Conservation (phyloP, 2,797 vertebrate genomes). For the Miichthys miiuy region DNA sequence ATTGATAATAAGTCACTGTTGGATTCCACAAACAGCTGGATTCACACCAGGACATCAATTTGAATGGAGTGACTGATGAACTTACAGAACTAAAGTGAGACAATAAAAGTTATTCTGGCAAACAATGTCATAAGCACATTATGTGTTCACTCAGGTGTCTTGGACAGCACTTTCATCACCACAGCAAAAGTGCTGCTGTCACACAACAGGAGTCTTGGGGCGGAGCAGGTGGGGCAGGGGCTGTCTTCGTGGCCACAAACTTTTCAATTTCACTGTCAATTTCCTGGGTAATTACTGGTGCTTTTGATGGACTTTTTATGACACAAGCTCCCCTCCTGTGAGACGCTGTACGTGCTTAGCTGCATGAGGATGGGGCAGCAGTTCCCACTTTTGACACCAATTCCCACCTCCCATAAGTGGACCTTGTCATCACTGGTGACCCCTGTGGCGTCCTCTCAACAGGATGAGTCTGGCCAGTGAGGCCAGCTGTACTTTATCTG, state of each 20-base stretch:
- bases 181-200: conserved; percentile 72
- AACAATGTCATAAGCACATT: conserved; percentile 58
- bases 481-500: conserved; percentile 79
- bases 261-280: conserved; percentile 92
- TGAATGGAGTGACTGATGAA: conserved; percentile 30
- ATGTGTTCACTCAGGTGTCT: conserved; percentile 48
- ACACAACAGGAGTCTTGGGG: conserved; percentile 72
- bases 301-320: conserved; percentile 89
- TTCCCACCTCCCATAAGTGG: conserved; percentile 77
- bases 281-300: conserved; percentile 90
- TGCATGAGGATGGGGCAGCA: conserved; percentile 60
- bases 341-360: conserved; percentile 68
- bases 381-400: conserved; percentile 70
- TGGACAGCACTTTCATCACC: conserved; percentile 68
- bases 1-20: too few species aligned
- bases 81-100: conserved; percentile 31
- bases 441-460: conserved; percentile 74
- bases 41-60: conserved; percentile 28
- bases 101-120: conserved; percentile 58
- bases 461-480: conserved; percentile 73
- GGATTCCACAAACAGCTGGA: conserved; percentile 20
- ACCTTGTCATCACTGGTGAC: conserved; percentile 79
- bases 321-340: conserved; percentile 76
- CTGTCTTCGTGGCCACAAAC: conserved; percentile 82
- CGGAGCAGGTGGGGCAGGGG: conserved; percentile 72